These are phyloP conservation scores for Gambusia holbrooki DNA, from an alignment of 2,113 vertebrate genomes.

Conservation along the genomic window DNA sequence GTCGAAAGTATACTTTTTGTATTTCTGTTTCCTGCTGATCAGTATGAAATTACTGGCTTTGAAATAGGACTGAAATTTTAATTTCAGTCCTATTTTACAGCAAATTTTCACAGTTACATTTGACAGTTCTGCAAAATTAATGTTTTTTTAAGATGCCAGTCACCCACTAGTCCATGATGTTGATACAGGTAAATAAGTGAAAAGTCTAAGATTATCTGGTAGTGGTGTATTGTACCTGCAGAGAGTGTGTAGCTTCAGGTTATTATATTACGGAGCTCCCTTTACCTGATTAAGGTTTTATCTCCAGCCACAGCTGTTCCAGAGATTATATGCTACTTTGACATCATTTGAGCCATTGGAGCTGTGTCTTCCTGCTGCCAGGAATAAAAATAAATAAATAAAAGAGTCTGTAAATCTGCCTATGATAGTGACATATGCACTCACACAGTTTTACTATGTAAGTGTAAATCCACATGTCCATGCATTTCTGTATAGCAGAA, in stretches of 20 bases:
- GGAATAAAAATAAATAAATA: not conserved
- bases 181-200: conserved; percentile 49
- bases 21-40: not conserved
- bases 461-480: not conserved
- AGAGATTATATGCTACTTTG: conserved; percentile 62
- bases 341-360: conserved; percentile 59
- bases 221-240: conserved; percentile 50
- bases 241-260: conserved; percentile 47
- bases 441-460: not conserved
- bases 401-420: conserved; percentile 13
- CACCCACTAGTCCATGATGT: conserved; percentile 45
- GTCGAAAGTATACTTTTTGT: not conserved
- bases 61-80: not conserved
- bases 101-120: conserved; percentile 1
- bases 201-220: conserved; percentile 64
- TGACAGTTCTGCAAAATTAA: conserved; percentile 31
- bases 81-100: not conserved
- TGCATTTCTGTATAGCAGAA: conserved; percentile 10
- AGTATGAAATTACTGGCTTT: not conserved
- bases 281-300: conserved; percentile 69
- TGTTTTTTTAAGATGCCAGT: conserved; percentile 43
- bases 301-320: conserved; percentile 65
- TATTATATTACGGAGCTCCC: conserved; percentile 60
- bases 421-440: not conserved
- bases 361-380: conserved; percentile 51